Conservation (phyloP, 2,888 invertebrate genomes). For the Acrobasis suavella region DNA sequence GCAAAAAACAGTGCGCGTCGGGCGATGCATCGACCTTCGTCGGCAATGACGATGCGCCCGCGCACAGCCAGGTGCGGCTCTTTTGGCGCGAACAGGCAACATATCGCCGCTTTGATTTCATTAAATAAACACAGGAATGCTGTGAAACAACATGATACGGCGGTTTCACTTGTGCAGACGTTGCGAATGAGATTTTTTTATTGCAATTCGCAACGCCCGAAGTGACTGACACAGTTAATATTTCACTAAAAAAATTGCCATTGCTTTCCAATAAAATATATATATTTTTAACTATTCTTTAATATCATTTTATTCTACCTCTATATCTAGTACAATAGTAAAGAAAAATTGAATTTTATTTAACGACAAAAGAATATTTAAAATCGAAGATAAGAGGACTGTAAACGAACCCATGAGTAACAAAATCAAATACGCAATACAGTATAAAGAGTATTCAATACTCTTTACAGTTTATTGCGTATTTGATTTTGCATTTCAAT, state of each 20-base stretch:
- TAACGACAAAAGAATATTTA: background rate
- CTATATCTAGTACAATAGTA: too few relatives aligned
- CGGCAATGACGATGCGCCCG: slow-evolving; percentile 49
- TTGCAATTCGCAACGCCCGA: background rate
- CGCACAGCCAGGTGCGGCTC: slow-evolving; percentile 51
- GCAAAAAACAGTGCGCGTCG: slow-evolving; percentile 63
- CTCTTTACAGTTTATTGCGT: too few relatives aligned
- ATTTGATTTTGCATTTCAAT: background rate
- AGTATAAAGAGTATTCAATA: background rate
- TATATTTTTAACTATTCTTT: too few relatives aligned
- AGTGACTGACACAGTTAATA: background rate
- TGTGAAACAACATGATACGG: slow-evolving; percentile 1
- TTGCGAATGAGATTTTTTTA: background rate
- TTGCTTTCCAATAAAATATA: background rate
- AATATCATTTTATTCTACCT: too few relatives aligned
- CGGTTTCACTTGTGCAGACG: slow-evolving; percentile 7
- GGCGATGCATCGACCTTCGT: slow-evolving; percentile 64
- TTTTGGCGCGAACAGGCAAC: slow-evolving; percentile 31
- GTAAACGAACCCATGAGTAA: background rate
- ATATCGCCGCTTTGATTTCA: slow-evolving; percentile 15
- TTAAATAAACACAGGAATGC: slow-evolving; percentile 16
- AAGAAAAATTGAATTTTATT: too few relatives aligned
- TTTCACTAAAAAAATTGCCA: background rate
- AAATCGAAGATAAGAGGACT: background rate
- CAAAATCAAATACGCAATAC: background rate